Evolutionary conservation across 2,888 invertebrate species (phyloP), one percentile per base, ranked within the genome.

Genomic region (Torymus tubicola): DNA sequence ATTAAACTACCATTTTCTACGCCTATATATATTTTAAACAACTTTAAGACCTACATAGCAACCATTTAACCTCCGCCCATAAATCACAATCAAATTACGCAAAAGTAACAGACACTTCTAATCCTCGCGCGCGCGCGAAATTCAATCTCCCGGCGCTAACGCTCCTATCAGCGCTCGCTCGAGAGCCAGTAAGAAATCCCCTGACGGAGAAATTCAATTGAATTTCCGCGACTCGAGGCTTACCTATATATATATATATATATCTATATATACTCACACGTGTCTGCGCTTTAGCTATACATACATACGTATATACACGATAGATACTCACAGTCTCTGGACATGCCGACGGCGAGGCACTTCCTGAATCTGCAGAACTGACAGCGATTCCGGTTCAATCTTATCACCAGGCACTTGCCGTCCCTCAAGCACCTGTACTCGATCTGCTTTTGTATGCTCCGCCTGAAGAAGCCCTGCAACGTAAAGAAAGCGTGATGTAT

Each of bases 341-440:
- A 97, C 98, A 98, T 98, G 91, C 98, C 98, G 88, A 98, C 98
- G 58, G 97, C 95, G 82, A 98, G 93, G 92, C 98, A 98, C 95
- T 98, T 98, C 92, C 97, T 97, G 92, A 98, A 98, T 88, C 98
- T 94, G 93, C 98, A 98, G 92, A 95, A 98, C 92, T 98, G 98
- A 92, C 98, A 98, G 87, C 98, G 95, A 93, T 98, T 98, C 86
- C 98, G 93, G 92, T 98, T 98, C 87, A 98, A 93, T 87, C 98
- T 93, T 91, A 97, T 97, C 81, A 98, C 97, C 88, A 97, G 93
- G 91, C 98, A 98, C 93, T 97, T 97, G 87, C 97, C 97, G 93
- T 98, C 97, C 84, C 98, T 93, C 87, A 98, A 93, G 91, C 98
- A 98, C 88, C 98, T 94, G 92, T 98, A 98, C 91, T 98, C 98